Evolutionary conservation across 2,113 vertebrate species (phyloP).

Genomic region (Brevimyrus niger): DNA sequence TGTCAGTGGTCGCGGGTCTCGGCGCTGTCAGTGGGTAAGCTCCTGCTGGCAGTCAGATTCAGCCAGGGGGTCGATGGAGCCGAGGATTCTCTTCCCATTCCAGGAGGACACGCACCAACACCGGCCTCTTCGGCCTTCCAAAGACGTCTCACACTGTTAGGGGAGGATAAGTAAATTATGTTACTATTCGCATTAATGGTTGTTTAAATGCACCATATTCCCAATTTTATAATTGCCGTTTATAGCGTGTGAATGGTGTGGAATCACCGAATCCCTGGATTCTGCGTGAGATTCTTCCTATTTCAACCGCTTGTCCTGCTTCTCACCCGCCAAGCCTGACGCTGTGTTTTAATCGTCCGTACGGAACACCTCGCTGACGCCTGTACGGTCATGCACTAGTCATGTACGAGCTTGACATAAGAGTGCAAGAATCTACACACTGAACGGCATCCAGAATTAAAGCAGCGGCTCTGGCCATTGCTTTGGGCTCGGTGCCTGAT

Average conservation of each 20-base stretch:
- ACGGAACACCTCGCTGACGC: background rate
- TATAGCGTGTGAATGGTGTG: background rate
- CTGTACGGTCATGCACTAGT: constrained; percentile 19
- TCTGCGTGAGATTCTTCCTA: background rate
- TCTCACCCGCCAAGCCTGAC: background rate
- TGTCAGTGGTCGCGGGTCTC: background rate
- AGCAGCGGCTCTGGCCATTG: constrained; percentile 13
- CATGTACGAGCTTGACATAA: constrained; percentile 21
- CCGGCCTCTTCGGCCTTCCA: constrained; percentile 74
- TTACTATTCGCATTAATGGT: background rate
- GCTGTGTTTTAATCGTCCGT: background rate
- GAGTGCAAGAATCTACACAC: constrained; percentile 9
- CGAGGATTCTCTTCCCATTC: constrained; percentile 77
- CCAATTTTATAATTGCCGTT: background rate
- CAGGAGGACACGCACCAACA: constrained; percentile 92
- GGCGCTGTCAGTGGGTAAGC: constrained; percentile 35
- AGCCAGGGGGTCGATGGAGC: constrained; percentile 60
- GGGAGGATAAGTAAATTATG: background rate
- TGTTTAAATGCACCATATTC: background rate
- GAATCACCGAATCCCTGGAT: background rate
- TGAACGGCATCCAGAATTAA: constrained; percentile 21
- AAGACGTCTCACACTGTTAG: constrained; percentile 77
- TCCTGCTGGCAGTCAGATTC: constrained; percentile 74
- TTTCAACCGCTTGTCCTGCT: background rate
- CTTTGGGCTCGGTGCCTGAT: background rate